Conservation (phyloP, 2,888 invertebrate species). For the Erannis defoliaria region DNA sequence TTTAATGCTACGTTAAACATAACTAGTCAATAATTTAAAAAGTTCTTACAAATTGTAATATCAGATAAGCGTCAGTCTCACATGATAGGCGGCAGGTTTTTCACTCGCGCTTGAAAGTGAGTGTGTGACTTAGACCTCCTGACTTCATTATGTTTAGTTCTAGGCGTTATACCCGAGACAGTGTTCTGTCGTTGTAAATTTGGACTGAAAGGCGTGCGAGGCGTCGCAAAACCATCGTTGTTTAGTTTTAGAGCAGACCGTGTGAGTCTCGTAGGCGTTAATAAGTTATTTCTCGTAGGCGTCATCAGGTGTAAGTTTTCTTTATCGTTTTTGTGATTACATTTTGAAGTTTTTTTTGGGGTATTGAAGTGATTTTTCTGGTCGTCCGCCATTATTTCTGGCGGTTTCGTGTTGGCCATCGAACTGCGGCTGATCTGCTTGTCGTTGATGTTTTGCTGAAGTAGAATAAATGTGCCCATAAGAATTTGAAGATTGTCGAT, state of each 20-base stretch:
- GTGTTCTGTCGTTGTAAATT: conserved; percentile 72
- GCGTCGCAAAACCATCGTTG: conserved; percentile 76
- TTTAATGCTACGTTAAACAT: neutral
- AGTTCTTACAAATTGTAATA: neutral
- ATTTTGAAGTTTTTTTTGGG: conserved; percentile 68
- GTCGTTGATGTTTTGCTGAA: conserved; percentile 82
- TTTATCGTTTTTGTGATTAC: conserved; percentile 46
- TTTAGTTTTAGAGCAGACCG: conserved; percentile 73
- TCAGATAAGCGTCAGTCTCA: conserved; percentile 48
- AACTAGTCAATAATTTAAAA: conserved; percentile 10
- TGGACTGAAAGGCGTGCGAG: conserved; percentile 74
- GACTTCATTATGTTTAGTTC: conserved; percentile 64
- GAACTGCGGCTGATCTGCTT: conserved; percentile 85
- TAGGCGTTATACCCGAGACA: conserved; percentile 55
- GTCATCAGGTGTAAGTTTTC: conserved; percentile 64
- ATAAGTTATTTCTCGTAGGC: conserved; percentile 62
- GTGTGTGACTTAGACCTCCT: conserved; percentile 77
- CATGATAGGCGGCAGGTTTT: conserved; percentile 75
- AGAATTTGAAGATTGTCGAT: neutral
- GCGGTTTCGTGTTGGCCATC: conserved; percentile 59
- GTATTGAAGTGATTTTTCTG: conserved; percentile 52
- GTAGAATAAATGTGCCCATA: conserved; percentile 38
- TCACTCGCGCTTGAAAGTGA: conserved; percentile 64
- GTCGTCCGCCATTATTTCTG: conserved; percentile 41
- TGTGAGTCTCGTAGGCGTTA: conserved; percentile 74